phyloP scores from a whole-genome alignment of 2,888 invertebrate species.

The Papilio protenor region DNA sequence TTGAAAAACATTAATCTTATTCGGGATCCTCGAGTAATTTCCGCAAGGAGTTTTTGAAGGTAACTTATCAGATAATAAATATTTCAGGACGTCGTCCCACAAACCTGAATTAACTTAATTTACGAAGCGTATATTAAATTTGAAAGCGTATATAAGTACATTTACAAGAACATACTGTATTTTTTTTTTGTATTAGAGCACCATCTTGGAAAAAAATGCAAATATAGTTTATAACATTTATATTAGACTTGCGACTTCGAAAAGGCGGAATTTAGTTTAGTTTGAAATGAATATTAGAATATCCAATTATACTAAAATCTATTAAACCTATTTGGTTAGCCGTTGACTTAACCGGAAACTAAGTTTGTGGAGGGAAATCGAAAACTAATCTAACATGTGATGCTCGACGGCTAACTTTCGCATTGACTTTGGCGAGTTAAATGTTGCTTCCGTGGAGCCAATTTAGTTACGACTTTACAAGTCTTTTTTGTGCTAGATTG shows the following conservation, averaged over 20 bases:
- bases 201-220: not conserved
- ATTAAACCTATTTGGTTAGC: conserved; percentile 22
- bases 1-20: conserved; percentile 36
- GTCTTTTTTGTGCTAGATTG: not conserved
- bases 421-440: conserved; percentile 32
- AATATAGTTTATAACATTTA: not conserved
- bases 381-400: conserved; percentile 38
- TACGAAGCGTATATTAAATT: conserved; percentile 17
- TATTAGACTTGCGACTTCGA: not conserved
- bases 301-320: not conserved
- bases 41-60: conserved; percentile 28
- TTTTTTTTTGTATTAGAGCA: not conserved
- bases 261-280: not conserved
- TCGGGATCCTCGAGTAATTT: conserved; percentile 21
- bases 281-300: not conserved
- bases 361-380: conserved; percentile 26
- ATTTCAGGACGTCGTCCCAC: conserved; percentile 17
- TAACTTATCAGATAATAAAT: conserved; percentile 28
- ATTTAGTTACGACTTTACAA: conserved; percentile 25
- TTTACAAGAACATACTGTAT: not conserved
- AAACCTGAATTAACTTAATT: conserved; percentile 24
- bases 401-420: conserved; percentile 31
- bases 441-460: conserved; percentile 5
- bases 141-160: not conserved
- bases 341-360: conserved; percentile 28